These are phyloP conservation scores for Blennius ocellaris DNA, from an alignment of 2,113 vertebrate species.

Conservation along the genomic window DNA sequence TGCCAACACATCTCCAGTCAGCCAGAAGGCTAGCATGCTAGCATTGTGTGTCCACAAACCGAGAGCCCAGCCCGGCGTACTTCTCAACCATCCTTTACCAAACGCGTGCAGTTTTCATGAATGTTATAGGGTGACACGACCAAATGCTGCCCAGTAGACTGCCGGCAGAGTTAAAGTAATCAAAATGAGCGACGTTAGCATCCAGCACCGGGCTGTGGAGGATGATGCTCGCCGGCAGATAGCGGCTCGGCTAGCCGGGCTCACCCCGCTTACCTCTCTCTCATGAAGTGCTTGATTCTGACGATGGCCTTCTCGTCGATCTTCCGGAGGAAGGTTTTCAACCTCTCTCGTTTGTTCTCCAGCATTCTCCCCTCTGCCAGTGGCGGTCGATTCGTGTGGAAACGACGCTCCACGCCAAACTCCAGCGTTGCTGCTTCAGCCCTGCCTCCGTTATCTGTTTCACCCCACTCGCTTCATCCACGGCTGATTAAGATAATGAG, in stretches of 20 bases:
- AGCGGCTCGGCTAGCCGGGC: conserved; percentile 53
- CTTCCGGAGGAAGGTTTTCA: conserved; percentile 85
- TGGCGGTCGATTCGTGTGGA: conserved; percentile 55
- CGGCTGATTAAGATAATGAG: conserved; percentile 80
- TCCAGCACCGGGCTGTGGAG: conserved; percentile 10
- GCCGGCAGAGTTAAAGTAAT: neutral
- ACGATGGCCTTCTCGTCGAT: conserved; percentile 86
- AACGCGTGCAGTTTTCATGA: too few species aligned
- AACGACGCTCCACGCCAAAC: conserved; percentile 70
- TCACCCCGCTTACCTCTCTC: conserved; percentile 79
- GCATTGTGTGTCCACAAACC: conserved; percentile 1
- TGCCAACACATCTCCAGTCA: conserved; percentile 14
- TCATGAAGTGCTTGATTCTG: conserved; percentile 85
- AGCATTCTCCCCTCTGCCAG: conserved; percentile 81
- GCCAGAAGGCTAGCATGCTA: conserved; percentile 42
- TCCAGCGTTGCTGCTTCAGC: conserved; percentile 52
- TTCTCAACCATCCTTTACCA: too few species aligned
- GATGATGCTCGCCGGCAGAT: conserved; percentile 59
- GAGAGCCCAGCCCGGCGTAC: too few species aligned
- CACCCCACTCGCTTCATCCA: conserved; percentile 50
- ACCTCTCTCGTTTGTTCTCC: conserved; percentile 83
- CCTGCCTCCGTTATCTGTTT: conserved; percentile 28
- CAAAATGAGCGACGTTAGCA: conserved; percentile 17
- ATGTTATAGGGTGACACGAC: neutral
- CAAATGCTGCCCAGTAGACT: neutral